Evolutionary conservation across 1,140 invertebrate genomes (phyloP).

Genomic region (Orchestia grillus): DNA sequence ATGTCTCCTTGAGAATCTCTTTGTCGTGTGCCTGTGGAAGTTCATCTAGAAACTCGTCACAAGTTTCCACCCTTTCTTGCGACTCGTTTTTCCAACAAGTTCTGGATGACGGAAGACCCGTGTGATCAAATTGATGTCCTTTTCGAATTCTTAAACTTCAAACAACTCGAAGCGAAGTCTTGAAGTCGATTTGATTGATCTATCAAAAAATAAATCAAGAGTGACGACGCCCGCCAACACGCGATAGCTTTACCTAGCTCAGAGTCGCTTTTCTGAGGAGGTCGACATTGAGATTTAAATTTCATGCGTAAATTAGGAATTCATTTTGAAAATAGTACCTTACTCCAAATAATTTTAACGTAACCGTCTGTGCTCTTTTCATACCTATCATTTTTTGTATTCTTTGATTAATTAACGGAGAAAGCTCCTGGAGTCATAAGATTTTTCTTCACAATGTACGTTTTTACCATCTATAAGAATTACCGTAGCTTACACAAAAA

Average conservation of each 20-base stretch:
- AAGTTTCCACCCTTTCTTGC: neutral
- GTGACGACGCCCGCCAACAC: neutral
- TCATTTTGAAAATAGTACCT: neutral
- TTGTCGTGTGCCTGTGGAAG: neutral
- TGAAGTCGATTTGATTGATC: neutral
- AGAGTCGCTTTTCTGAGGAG: neutral
- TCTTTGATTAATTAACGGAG: neutral
- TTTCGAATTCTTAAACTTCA: neutral
- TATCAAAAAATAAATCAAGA: neutral
- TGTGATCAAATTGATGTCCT: neutral
- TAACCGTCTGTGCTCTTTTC: neutral
- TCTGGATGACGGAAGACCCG: neutral
- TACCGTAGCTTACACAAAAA: neutral
- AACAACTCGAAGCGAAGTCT: neutral
- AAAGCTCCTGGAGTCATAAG: neutral
- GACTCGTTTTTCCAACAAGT: neutral
- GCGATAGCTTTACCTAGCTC: neutral
- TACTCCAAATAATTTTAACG: neutral
- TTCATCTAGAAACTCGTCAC: neutral
- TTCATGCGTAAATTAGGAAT: neutral
- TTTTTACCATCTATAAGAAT: too few species aligned
- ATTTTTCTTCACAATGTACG: neutral
- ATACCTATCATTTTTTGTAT: neutral
- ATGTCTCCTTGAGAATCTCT: neutral
- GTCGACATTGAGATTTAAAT: neutral